phyloP scores from a whole-genome alignment of 1,140 invertebrate species.

The Macrostomum lignano region DNA sequence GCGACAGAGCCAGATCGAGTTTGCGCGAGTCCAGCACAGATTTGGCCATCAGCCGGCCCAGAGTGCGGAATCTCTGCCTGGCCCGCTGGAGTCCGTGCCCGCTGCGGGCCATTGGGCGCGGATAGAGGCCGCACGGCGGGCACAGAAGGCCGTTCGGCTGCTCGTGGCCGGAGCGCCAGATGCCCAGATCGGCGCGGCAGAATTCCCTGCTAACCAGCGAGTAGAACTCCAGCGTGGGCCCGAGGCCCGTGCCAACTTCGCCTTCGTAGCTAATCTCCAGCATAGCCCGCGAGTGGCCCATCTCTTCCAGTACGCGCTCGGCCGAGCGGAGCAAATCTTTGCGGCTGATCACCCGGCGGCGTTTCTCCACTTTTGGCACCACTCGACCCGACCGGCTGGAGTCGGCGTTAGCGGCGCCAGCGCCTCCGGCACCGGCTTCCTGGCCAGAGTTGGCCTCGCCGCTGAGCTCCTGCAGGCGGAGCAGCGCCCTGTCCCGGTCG shows the following conservation, averaged over 20 bases:
- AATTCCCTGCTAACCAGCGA: conserved; percentile 75
- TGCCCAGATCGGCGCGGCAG: conserved; percentile 52
- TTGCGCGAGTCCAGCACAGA: conserved; percentile 85
- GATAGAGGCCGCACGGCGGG: conserved; percentile 52
- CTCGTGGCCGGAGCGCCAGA: conserved; percentile 72
- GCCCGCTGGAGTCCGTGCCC: conserved; percentile 32
- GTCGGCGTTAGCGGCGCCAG: too few species aligned
- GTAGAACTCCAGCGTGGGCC: conserved; percentile 90
- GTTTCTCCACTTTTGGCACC: too few species aligned
- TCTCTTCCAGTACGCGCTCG: conserved; percentile 68
- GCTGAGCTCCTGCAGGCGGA: conserved; percentile 60
- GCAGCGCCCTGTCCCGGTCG: conserved; percentile 56
- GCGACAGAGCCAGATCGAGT: conserved; percentile 76
- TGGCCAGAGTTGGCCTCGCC: too few species aligned
- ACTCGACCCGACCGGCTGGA: too few species aligned
- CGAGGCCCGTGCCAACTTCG: conserved; percentile 91
- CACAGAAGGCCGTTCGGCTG: conserved; percentile 28
- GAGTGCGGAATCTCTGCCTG: conserved; percentile 62
- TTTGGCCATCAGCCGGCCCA: conserved; percentile 96
- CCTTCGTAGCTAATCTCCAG: conserved; percentile 85
- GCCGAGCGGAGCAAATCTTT: too few species aligned
- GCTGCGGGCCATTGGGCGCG: conserved; percentile 50
- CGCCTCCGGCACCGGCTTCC: too few species aligned
- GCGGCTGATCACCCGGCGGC: too few species aligned
- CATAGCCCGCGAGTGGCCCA: conserved; percentile 61